Evolutionary conservation across 2,113 vertebrate species (phyloP).

Genomic region (Spilogale gracilis): DNA sequence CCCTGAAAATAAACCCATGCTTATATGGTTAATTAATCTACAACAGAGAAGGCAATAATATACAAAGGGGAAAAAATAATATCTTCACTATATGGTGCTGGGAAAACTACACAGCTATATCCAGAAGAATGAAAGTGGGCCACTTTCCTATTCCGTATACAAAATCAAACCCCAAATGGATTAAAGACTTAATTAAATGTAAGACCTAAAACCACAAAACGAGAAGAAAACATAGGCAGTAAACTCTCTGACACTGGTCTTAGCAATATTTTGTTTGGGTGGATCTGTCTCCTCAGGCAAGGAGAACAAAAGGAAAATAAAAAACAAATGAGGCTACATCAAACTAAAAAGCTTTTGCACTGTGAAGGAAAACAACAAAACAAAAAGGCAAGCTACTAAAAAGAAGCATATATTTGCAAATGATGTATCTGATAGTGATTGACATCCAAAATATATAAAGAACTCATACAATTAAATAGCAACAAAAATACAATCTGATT

Average conservation of each 20-base stretch:
- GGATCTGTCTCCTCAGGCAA: background rate
- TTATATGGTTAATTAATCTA: background rate
- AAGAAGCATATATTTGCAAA: background rate
- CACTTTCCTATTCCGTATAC: background rate
- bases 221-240: background rate
- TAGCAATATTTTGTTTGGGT: background rate
- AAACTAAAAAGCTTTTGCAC: background rate
- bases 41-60: background rate
- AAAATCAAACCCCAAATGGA: background rate
- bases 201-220: background rate
- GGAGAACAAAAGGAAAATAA: background rate
- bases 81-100: background rate
- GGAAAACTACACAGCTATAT: background rate
- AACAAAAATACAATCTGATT: background rate
- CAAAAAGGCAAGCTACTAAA: background rate
- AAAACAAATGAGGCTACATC: background rate
- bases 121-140: background rate
- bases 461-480: background rate
- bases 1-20: background rate
- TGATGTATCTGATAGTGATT: background rate
- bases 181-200: background rate
- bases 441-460: background rate
- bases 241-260: background rate
- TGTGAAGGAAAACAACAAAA: background rate
- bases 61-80: background rate